These are phyloP conservation scores for Antrozous pallidus DNA, from an alignment of 2,797 vertebrate species.

Conservation along the genomic window DNA sequence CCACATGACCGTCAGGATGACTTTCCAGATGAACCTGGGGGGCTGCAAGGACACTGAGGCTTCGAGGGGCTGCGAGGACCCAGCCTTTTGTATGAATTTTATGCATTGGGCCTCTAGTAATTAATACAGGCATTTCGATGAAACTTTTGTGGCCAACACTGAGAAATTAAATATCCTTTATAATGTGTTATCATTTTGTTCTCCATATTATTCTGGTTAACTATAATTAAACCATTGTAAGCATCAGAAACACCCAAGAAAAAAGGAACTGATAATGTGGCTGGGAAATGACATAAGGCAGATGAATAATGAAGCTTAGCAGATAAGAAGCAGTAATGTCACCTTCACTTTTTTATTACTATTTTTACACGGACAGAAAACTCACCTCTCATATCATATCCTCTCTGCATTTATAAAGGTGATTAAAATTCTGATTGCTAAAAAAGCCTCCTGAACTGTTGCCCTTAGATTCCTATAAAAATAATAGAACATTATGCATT, in stretches of 20 bases:
- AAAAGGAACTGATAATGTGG: constrained; percentile 43
- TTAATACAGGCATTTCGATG: constrained; percentile 43
- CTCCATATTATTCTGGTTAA: constrained; percentile 37
- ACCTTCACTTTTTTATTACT: constrained; percentile 67
- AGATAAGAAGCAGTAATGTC: constrained; percentile 77
- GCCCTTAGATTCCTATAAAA: constrained; percentile 70
- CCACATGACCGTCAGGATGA: too few relatives aligned
- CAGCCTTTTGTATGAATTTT: too few relatives aligned
- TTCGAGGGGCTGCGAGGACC: too few relatives aligned
- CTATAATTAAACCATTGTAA: constrained; percentile 78
- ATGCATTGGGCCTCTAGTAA: background rate
- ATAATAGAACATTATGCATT: background rate
- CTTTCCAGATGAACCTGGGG: too few relatives aligned
- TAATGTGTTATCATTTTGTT: constrained; percentile 49
- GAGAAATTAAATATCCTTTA: constrained; percentile 64
- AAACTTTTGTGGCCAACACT: constrained; percentile 43
- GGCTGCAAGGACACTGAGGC: too few relatives aligned
- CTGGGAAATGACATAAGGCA: constrained; percentile 64
- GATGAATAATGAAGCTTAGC: constrained; percentile 75
- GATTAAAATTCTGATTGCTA: constrained; percentile 49
- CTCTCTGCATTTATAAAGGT: constrained; percentile 51
- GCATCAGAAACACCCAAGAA: constrained; percentile 60
- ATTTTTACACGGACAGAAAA: constrained; percentile 64
- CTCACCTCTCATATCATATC: constrained; percentile 62
- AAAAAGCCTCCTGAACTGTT: constrained; percentile 47